These are phyloP conservation scores for Virgularia gustaviana DNA, from an alignment of 92 coral and sea anemone species.

Conservation along the genomic window DNA sequence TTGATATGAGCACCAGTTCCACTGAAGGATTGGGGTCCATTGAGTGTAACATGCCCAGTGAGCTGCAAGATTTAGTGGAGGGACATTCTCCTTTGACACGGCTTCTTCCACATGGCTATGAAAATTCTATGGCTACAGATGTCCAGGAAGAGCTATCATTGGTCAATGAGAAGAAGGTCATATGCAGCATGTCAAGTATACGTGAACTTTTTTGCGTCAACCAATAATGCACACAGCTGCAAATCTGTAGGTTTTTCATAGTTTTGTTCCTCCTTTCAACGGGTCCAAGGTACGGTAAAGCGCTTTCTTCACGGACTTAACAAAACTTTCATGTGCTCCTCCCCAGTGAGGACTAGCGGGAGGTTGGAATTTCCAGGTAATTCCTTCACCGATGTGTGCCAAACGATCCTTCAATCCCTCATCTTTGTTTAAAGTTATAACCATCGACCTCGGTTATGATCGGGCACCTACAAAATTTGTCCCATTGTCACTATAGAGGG, in stretches of 20 bases:
- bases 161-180: slow-evolving; percentile 41
- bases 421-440: background rate
- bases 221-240: slow-evolving; percentile 40
- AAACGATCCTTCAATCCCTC: background rate
- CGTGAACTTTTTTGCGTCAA: slow-evolving; percentile 45
- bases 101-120: slow-evolving; percentile 21
- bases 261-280: background rate
- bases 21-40: too few species aligned
- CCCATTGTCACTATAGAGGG: slow-evolving; percentile 30
- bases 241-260: slow-evolving; percentile 4
- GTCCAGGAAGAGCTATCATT: slow-evolving; percentile 19
- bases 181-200: slow-evolving; percentile 21
- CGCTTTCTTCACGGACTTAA: slow-evolving; percentile 22
- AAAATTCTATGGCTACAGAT: slow-evolving; percentile 1
- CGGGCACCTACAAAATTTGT: slow-evolving; percentile 21
- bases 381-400: slow-evolving; percentile 25
- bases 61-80: slow-evolving; percentile 15
- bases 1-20: too few species aligned
- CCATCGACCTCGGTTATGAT: slow-evolving; percentile 9
- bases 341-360: slow-evolving; percentile 38
- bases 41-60: slow-evolving; percentile 33
- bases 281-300: slow-evolving; percentile 5
- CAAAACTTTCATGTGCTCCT: slow-evolving; percentile 17
- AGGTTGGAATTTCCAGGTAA: slow-evolving; percentile 26
- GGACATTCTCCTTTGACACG: slow-evolving; percentile 23